These are phyloP conservation scores for Illadopsis cleaveri DNA, from an alignment of 2,113 vertebrate species.

Conservation along the genomic window DNA sequence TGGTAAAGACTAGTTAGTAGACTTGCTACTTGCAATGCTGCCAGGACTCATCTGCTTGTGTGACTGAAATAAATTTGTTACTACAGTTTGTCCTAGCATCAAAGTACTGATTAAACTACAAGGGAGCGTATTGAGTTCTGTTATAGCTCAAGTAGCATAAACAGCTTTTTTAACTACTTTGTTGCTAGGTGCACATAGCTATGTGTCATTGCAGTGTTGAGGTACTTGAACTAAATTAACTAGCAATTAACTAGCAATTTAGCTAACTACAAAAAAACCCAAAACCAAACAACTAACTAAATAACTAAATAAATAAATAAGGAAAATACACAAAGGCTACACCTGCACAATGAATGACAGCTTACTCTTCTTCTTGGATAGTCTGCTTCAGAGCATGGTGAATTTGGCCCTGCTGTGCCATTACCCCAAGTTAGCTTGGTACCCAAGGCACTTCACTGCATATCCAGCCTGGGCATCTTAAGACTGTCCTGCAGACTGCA, in stretches of 20 bases:
- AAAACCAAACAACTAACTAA: background rate
- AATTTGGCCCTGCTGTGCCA: background rate
- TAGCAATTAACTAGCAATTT: background rate
- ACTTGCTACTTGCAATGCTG: background rate
- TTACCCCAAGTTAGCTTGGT: background rate
- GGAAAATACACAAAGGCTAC: background rate
- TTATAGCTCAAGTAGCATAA: background rate
- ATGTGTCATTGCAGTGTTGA: background rate
- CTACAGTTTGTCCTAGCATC: background rate
- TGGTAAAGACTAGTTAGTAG: background rate
- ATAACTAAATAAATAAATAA: background rate
- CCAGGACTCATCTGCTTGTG: background rate
- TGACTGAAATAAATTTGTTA: constrained; percentile 21
- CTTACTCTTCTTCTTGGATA: background rate
- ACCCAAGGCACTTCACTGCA: background rate
- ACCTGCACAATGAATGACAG: background rate
- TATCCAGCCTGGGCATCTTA: background rate
- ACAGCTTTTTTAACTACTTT: background rate
- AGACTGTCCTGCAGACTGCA: background rate
- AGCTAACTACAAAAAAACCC: background rate
- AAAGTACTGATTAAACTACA: background rate
- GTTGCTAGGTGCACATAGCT: background rate
- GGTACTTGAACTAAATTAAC: background rate
- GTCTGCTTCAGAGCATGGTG: background rate
- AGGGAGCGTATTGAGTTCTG: background rate